Percentiles rank a stretch among this genome's conserved stretches.
phyloP scores from a whole-genome alignment of 2,797 vertebrate species.

The Paratrypauchen microcephalus region DNA sequence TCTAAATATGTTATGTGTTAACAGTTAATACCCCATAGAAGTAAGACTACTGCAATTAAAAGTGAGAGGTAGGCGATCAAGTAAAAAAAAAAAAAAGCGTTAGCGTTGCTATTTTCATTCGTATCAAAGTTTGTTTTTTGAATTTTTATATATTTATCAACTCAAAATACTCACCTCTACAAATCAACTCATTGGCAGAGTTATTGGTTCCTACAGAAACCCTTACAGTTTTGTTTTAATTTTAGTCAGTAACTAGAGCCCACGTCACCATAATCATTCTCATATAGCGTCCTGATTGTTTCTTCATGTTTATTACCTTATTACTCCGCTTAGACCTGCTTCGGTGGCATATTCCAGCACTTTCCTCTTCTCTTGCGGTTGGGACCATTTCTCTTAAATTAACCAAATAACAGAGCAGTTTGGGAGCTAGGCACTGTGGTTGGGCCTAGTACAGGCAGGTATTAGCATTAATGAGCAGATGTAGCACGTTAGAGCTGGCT shows the following conservation, averaged over 20 bases:
- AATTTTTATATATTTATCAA: not conserved
- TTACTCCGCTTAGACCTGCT: not conserved
- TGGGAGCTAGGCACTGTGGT: not conserved
- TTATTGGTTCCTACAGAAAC: not conserved
- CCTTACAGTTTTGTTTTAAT: not conserved
- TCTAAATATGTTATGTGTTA: too few species aligned
- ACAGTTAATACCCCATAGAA: too few species aligned
- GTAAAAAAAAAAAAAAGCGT: too few species aligned
- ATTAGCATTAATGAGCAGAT: constrained; percentile 17
- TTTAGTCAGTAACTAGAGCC: too few species aligned
- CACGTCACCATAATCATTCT: not conserved
- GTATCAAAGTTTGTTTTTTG: too few species aligned
- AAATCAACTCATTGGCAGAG: not conserved
- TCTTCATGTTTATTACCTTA: constrained; percentile 4
- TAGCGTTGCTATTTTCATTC: too few species aligned
- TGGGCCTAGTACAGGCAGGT: not conserved
- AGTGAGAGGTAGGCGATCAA: too few species aligned
- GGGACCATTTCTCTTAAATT: not conserved
- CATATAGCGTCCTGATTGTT: not conserved
- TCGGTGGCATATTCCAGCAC: not conserved
- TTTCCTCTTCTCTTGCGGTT: constrained; percentile 8
- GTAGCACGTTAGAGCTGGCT: constrained; percentile 15
- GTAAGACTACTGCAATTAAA: too few species aligned
- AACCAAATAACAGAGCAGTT: too few species aligned
- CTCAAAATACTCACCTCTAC: not conserved